Evolutionary conservation across 2,797 vertebrate species (phyloP).

Genomic region (Falco columbarius): DNA sequence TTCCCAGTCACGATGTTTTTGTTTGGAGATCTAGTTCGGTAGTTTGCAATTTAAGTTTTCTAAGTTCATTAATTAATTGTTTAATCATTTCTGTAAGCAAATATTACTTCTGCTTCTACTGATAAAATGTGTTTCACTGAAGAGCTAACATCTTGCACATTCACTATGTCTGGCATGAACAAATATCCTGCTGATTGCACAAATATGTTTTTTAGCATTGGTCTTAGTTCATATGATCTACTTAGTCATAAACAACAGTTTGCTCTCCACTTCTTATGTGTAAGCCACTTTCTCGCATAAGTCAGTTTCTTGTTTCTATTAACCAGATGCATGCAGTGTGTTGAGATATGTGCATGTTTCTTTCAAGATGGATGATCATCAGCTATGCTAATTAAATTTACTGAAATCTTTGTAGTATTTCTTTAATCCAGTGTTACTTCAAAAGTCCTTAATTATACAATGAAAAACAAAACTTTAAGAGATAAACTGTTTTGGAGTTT

Average conservation of each 20-base stretch:
- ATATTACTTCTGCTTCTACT: neutral
- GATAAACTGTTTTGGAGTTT: neutral
- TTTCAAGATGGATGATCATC: neutral
- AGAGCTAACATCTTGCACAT: neutral
- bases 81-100: neutral
- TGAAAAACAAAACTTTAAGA: neutral
- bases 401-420: neutral
- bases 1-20: neutral
- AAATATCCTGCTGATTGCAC: neutral
- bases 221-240: neutral
- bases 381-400: neutral
- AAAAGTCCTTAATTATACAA: neutral
- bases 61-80: neutral
- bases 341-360: fast-evolving
- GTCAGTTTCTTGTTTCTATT: neutral
- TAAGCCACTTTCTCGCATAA: neutral
- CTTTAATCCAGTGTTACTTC: neutral
- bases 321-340: neutral
- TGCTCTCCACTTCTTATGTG: neutral
- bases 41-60: neutral
- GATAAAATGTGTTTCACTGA: neutral
- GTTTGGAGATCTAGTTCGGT: neutral
- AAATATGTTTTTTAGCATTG: neutral
- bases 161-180: neutral
- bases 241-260: neutral